Conservation (phyloP, 2,113 vertebrate genomes). For the Phylloscopus trochiloides region DNA sequence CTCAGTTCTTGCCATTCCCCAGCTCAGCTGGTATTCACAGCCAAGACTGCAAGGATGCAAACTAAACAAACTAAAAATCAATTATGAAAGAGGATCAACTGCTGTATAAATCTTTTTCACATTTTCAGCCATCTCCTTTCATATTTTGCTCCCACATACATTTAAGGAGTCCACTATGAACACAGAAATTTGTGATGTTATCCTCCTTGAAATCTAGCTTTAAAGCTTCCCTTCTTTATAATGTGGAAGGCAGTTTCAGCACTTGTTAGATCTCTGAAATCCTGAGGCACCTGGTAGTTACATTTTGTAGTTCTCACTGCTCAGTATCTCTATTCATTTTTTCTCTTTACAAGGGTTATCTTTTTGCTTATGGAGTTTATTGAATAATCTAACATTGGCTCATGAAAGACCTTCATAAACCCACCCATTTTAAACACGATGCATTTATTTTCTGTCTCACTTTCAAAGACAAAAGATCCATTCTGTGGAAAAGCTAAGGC, state of each 20-base stretch:
- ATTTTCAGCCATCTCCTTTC: background rate
- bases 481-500: background rate
- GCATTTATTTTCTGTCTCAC: background rate
- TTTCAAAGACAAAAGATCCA: background rate
- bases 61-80: background rate
- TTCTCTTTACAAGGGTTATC: background rate
- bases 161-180: background rate
- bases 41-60: background rate
- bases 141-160: background rate
- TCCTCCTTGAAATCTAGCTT: background rate
- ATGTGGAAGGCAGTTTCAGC: background rate
- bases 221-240: background rate
- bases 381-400: background rate
- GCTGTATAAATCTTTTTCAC: background rate
- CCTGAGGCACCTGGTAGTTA: background rate
- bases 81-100: background rate
- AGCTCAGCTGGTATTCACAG: background rate
- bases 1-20: background rate
- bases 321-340: background rate
- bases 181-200: background rate
- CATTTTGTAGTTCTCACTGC: background rate
- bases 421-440: background rate
- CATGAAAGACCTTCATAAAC: background rate
- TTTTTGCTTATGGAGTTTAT: background rate
- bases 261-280: background rate